Conservation (phyloP, 2,797 vertebrate genomes). For the Rhinella marina region DNA sequence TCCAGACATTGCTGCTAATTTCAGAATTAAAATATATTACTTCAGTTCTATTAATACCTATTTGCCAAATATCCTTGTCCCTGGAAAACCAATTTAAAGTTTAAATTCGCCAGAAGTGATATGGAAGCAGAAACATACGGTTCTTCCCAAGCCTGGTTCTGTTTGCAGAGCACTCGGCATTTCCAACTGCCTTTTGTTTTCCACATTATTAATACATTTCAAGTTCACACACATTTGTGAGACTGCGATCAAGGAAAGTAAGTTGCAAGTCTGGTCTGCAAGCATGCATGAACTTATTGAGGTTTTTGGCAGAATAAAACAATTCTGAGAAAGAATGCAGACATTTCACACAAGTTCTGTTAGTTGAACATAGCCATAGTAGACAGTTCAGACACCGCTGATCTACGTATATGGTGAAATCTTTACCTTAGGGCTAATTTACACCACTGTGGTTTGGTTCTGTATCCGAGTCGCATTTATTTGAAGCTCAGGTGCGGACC, state of each 20-base stretch:
- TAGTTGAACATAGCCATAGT: not conserved
- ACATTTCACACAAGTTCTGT: not conserved
- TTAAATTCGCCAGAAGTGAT: not conserved
- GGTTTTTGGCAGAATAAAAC: constrained; percentile 1
- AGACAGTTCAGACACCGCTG: not conserved
- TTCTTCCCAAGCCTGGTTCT: not conserved
- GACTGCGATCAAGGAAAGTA: not conserved
- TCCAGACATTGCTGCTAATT: no score
- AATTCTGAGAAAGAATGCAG: constrained; percentile 11
- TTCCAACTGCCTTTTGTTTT: not conserved
- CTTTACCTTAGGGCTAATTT: no score
- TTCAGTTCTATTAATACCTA: no score
- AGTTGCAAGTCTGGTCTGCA: constrained; percentile 1
- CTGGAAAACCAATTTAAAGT: not conserved
- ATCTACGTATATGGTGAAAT: not conserved
- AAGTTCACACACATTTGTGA: not conserved
- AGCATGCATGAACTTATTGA: not conserved
- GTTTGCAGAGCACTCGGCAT: not conserved
- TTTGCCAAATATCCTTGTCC: no score
- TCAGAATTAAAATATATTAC: no score
- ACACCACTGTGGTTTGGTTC: no score
- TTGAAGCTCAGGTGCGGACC: no score
- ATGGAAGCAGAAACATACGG: not conserved
- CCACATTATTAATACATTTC: not conserved
- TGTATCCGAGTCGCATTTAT: no score